phyloP scores from a whole-genome alignment of 2,113 vertebrate species.

The Tupaia tana region DNA sequence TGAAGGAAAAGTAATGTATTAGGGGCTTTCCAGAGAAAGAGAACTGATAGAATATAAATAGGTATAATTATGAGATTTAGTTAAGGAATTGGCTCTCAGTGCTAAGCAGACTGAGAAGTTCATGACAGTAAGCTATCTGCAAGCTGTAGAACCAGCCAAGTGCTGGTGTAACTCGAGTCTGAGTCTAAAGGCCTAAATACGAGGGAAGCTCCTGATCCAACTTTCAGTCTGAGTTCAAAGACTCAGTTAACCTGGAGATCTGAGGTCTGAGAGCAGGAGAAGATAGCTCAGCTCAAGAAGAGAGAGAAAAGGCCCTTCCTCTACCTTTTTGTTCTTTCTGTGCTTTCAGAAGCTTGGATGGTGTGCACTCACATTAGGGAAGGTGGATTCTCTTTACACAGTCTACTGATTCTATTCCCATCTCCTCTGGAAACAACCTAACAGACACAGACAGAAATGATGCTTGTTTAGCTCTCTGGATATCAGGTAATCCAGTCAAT shows the following conservation, averaged over 20 bases:
- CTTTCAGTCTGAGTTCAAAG: background rate
- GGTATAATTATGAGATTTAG: background rate
- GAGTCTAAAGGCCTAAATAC: background rate
- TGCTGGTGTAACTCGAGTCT: background rate
- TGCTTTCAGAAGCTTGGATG: background rate
- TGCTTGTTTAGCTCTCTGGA: background rate
- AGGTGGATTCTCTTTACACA: background rate
- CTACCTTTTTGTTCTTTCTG: background rate
- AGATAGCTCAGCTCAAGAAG: background rate
- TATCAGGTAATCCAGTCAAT: background rate
- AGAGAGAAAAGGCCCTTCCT: background rate
- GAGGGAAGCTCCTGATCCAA: too few species aligned
- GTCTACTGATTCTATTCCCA: background rate
- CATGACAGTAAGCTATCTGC: background rate
- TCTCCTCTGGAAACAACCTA: background rate
- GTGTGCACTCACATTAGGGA: background rate
- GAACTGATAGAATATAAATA: background rate
- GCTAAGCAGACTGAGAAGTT: background rate
- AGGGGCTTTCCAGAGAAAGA: background rate
- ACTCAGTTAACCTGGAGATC: too few species aligned
- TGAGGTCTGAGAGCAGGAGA: background rate
- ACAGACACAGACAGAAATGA: background rate
- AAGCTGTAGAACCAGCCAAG: background rate
- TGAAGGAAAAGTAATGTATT: background rate
- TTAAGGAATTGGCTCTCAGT: background rate